Evolutionary conservation across 2,797 vertebrate genomes (phyloP).

Genomic region (Paramormyrops hopkinsi): DNA sequence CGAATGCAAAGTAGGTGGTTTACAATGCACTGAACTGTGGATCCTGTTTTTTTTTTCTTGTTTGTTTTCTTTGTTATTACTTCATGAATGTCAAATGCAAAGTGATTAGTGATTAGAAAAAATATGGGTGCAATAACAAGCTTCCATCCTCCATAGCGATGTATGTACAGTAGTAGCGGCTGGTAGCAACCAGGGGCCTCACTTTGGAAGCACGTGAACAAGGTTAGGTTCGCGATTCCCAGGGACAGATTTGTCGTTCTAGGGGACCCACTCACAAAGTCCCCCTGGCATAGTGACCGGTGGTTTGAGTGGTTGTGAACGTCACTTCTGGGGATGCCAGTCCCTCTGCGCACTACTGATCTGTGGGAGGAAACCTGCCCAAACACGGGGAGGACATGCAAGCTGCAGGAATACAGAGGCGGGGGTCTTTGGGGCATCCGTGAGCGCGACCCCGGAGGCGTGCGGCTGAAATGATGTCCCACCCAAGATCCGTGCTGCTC

Average conservation of each 20-base stretch:
- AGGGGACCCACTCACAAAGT: background rate
- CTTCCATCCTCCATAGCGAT: background rate
- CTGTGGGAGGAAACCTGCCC: background rate
- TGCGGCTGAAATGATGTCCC: background rate
- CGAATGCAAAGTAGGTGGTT: background rate
- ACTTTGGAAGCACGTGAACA: background rate
- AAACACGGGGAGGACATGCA: background rate
- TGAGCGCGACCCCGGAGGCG: background rate
- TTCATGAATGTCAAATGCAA: background rate
- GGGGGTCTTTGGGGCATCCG: background rate
- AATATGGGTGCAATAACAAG: background rate
- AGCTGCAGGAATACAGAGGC: background rate
- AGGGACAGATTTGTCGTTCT: background rate
- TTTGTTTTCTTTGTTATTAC: background rate
- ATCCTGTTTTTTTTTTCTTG: background rate
- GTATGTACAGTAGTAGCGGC: background rate
- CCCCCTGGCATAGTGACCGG: background rate
- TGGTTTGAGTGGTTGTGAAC: background rate
- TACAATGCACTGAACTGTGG: background rate
- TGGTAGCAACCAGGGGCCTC: background rate
- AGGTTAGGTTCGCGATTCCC: background rate
- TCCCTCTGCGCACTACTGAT: too few species aligned
- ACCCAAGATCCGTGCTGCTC: background rate
- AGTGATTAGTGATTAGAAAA: background rate
- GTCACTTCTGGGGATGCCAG: background rate